phyloP scores from a whole-genome alignment of 2,888 invertebrate species.

The Autographa pulchrina region DNA sequence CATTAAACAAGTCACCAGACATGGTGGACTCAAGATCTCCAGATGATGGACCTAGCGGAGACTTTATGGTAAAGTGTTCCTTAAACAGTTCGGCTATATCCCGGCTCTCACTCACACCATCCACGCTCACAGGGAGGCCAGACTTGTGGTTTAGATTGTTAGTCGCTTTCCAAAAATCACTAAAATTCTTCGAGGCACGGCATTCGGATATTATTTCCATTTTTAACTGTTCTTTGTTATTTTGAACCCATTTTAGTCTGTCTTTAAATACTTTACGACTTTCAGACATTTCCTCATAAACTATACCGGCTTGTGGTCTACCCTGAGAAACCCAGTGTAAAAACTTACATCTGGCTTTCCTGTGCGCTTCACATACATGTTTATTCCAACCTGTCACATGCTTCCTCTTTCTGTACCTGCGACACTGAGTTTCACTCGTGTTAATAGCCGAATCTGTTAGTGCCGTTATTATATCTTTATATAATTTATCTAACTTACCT shows the following conservation, averaged over 20 bases:
- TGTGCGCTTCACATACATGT: conserved; percentile 14
- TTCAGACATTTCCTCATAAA: conserved; percentile 13
- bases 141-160: conserved; percentile 5
- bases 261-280: conserved; percentile 15
- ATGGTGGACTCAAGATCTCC: too few species aligned
- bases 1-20: too few species aligned
- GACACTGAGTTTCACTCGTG: background rate
- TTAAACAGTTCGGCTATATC: conserved; percentile 6
- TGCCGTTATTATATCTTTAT: conserved; percentile 9
- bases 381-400: conserved; percentile 16
- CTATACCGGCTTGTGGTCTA: background rate
- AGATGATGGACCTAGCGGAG: conserved; percentile 1
- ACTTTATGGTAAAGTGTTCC: background rate
- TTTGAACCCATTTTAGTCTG: conserved; percentile 11
- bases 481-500: background rate
- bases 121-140: background rate
- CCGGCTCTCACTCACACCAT: conserved; percentile 3
- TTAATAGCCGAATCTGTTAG: conserved; percentile 9
- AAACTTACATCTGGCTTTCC: conserved; percentile 16
- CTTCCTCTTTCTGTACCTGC: background rate
- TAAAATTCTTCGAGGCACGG: conserved; percentile 10
- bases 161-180: conserved; percentile 14
- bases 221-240: conserved; percentile 10
- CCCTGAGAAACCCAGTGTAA: conserved; percentile 16
- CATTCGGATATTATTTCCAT: conserved; percentile 8